Evolutionary conservation across 2,113 vertebrate genomes (phyloP).

Genomic region (Triplophysa tibetana): DNA sequence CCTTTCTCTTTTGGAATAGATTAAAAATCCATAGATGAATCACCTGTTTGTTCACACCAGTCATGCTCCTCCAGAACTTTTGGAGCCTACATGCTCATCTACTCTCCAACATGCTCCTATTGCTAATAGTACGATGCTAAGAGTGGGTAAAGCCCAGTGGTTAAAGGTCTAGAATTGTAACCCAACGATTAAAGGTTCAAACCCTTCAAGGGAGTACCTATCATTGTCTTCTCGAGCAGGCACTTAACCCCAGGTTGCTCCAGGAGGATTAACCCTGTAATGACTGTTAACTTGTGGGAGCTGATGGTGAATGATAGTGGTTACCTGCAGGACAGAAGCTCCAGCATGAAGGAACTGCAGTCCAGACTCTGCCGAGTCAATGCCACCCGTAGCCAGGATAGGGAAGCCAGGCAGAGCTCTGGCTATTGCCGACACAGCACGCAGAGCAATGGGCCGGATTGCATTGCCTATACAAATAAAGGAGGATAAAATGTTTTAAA

Average conservation of each 20-base stretch:
- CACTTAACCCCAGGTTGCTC: too few species aligned
- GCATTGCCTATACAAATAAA: constrained; percentile 80
- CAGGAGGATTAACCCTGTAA: neutral
- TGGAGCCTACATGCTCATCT: too few species aligned
- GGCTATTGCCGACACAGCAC: constrained; percentile 85
- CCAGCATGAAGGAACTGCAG: constrained; percentile 92
- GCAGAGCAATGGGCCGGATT: constrained; percentile 86
- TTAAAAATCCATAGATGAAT: too few species aligned
- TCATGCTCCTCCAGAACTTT: neutral
- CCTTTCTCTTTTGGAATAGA: too few species aligned
- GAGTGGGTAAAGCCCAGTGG: too few species aligned
- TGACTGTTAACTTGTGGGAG: neutral
- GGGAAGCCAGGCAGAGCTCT: constrained; percentile 86
- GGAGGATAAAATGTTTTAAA: neutral
- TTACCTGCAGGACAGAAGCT: constrained; percentile 91
- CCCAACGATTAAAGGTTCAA: neutral
- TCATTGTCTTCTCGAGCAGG: too few species aligned
- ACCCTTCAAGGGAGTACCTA: too few species aligned
- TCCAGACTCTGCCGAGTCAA: constrained; percentile 92
- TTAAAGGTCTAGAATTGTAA: neutral
- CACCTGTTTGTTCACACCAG: neutral
- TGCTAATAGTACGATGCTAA: neutral
- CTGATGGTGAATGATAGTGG: neutral
- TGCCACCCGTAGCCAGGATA: constrained; percentile 90
- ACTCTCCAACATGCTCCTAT: too few species aligned